A percentile compares a stretch with the other conserved stretches of the same genome.
phyloP scores from a whole-genome alignment of 2,888 invertebrate species.

The Zygothrica quintamaculata region DNA sequence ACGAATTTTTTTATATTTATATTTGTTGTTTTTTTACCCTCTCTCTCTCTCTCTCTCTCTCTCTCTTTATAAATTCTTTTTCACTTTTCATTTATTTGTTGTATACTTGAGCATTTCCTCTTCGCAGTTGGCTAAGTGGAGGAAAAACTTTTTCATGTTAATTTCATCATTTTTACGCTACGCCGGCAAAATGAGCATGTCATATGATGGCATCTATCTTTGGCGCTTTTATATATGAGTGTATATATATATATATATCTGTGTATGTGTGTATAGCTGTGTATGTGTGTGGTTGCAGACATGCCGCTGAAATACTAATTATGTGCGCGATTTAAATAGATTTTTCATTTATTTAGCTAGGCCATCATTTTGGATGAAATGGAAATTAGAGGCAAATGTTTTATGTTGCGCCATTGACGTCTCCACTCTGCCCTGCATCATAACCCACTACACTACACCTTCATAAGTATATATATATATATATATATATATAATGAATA shows the following conservation, averaged over 20 bases:
- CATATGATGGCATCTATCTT: constrained; percentile 66
- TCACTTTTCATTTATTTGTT: constrained; percentile 17
- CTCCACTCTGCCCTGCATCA: constrained; percentile 27
- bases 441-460: constrained; percentile 12
- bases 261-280: constrained; percentile 20
- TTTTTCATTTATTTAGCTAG: constrained; percentile 79
- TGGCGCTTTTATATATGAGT: constrained; percentile 48
- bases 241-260: constrained; percentile 7
- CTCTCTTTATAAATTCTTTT: neutral
- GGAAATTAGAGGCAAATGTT: constrained; percentile 75
- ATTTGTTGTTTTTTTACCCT: constrained; percentile 3
- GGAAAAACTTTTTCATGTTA: constrained; percentile 64
- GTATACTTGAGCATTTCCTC: constrained; percentile 57
- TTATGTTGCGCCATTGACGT: constrained; percentile 72
- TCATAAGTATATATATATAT: too few species aligned
- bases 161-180: constrained; percentile 74
- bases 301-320: constrained; percentile 79
- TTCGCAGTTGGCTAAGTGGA: constrained; percentile 30
- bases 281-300: constrained; percentile 53
- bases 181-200: constrained; percentile 71
- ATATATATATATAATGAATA: too few species aligned
- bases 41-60: too few species aligned
- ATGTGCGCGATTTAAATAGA: constrained; percentile 81
- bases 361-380: constrained; percentile 73
- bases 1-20: constrained; percentile 14